Evolutionary conservation across 2,888 invertebrate species (phyloP), one percentile per base, ranked within the genome.

Genomic region (Lithodes maja): DNA sequence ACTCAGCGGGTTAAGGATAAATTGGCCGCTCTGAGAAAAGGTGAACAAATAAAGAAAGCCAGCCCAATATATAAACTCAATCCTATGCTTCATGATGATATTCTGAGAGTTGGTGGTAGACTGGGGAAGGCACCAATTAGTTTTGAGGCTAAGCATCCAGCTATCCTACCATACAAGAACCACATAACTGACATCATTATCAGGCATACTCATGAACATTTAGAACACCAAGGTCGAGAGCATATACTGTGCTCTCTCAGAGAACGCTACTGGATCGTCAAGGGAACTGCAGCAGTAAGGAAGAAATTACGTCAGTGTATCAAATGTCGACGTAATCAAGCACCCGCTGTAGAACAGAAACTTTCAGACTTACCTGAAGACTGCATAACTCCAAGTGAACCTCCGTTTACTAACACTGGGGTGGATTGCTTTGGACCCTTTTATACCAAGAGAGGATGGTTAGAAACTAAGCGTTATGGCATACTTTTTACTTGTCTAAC

Each of bases 371-470:
- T 74, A 15, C 80, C 86, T 3, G 17, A 17, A 1, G 74, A 74
- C 33, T 12, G 74, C 49, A 17, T 81, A 2, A n/a, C n/a, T 3
- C 50, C 80, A 17, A 71, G 9, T 33, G 49, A 85, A 55, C 33
- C 80, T 7, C 86, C 74, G 17, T 80, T 81, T 61, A 75, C 86
- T 15, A 55, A 3, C 15, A 75, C 55, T 3, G 85, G 50, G 7
- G 85, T 85, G n/a, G 79, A 80, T 0, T 86, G 80, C 12, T 80
- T 86, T 69, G 86, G 80, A 50, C 86, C 86, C 12, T 82, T 86
- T n/a, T 54, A 9, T 12, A 55, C 52, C 1, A 86, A 71, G 52
- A 74, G 33, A 68, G 49, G 81, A 15, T 9, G 86, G 2, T 12
- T 61, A 5, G 15, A 5, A 50, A 53, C 68, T 17, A 85, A 85